Conservation (phyloP, 2,113 vertebrate genomes). For the Climacteris rufus region DNA sequence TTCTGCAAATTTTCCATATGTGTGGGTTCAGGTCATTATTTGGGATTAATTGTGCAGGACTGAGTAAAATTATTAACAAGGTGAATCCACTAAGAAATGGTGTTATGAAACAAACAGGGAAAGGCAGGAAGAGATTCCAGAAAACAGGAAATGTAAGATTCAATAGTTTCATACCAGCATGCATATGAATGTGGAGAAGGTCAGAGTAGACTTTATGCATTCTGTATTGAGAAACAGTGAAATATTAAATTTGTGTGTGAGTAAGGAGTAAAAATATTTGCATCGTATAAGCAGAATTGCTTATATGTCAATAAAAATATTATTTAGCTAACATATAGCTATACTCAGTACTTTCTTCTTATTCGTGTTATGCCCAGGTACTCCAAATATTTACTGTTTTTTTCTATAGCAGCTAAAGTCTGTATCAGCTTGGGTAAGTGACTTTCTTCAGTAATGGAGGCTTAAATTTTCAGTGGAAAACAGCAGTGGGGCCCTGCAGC, state of each 20-base stretch:
- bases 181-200: background rate
- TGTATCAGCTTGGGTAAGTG: background rate
- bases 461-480: background rate
- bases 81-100: background rate
- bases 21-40: background rate
- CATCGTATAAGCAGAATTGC: background rate
- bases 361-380: background rate
- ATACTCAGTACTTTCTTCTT: background rate
- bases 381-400: background rate
- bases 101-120: background rate
- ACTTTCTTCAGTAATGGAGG: background rate
- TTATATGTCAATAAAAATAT: background rate
- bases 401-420: background rate
- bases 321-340: background rate
- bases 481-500: background rate
- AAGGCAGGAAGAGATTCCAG: background rate
- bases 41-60: background rate
- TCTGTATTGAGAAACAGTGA: background rate
- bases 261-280: background rate
- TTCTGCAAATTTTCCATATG: background rate
- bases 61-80: background rate
- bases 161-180: background rate
- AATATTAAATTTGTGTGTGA: background rate
- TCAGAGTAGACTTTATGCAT: background rate
- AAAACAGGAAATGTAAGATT: background rate